Base-by-base conservation (phyloP, 2,797 vertebrate genomes). In the Discoglossus pictus region DNA sequence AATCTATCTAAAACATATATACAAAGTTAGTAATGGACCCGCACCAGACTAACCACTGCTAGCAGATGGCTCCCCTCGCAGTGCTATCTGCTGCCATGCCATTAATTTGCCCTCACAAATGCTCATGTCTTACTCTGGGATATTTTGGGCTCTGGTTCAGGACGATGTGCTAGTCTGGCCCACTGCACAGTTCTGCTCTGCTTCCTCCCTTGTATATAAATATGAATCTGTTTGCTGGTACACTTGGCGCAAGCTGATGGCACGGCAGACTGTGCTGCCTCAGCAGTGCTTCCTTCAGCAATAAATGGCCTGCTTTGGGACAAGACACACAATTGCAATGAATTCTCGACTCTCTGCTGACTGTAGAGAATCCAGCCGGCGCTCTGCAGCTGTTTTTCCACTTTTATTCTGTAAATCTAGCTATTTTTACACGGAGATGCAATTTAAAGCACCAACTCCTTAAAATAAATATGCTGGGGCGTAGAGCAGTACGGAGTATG, bases 341-440 rank as follows among this genome's bases (percentile, higher is more conserved):
- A 71, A 44, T 63, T 56, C 61, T 27, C 48, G 21, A 23, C 13
- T 39, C 53, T 64, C 61, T 71, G 60, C 51, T 63, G 61, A 64
- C 52, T 63, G 17, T 18, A 11, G 53, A 39, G 36, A 39, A 69
- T 38, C 10, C 10, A 42, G 21, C 51, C 17, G 38, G 16, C 21
- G 31, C 25, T 42, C 17, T 8, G 46, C 61, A 63, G 60, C 60
- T 64, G 60, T 36, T 50, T 20, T n/a, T n/a, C 9, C 52, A 15
- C 6, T 53, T 50, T 47, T 21, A 70, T 51, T 71, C 61, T 71
- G 44, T 64, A 58, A 71, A 58, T 39, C 46, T 51, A 48, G 53
- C 44, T 71, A 64, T 71, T 71, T 71, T 64, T 63, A 70, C 52
- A 18, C 42, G 27, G 52, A 34, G 15, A 12, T n/a, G 50, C 27